Conservation (phyloP, 2,113 vertebrate genomes). For the sheep (Ovis aries) region ARS-UI_Ramb_v3.0 NC_056060.1:78502501-78503000, state of each 20-base stretch:
- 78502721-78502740: neutral
- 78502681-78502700: neutral
- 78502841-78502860: neutral
- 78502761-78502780: neutral
- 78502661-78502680: neutral
- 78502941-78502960: neutral
- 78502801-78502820: neutral
- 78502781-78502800: neutral
- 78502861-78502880: neutral
- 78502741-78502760: neutral
- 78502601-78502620: neutral
- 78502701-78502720: neutral
- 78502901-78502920: neutral
- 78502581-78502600: neutral
- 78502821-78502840: neutral
- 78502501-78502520: neutral
- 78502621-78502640: neutral
- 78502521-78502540: neutral
- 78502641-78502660: neutral
- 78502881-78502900: neutral
- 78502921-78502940: neutral
- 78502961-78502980: neutral
- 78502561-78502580: neutral
- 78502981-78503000: neutral
- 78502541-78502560: neutral